Conservation (phyloP, 2,888 invertebrate species). For the Chydorus sphaericus region DNA sequence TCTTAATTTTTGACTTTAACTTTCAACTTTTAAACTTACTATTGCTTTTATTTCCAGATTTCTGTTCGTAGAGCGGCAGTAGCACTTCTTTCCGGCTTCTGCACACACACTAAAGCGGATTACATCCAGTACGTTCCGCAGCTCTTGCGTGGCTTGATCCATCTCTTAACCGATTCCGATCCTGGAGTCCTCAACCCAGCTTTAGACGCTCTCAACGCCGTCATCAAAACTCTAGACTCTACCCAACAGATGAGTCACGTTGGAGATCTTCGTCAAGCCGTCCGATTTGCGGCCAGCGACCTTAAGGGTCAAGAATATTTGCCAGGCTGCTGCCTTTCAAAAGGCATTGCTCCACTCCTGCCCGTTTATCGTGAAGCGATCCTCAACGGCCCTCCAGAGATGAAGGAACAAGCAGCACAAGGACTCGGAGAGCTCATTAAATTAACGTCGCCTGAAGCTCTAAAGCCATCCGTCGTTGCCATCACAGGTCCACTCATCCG, state of each 20-base stretch:
- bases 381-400: conserved; percentile 83
- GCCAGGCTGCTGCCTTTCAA: conserved; percentile 12
- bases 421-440: conserved; percentile 72
- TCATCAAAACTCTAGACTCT: conserved; percentile 71
- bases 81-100: conserved; percentile 75
- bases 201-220: conserved; percentile 81
- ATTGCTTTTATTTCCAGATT: no score
- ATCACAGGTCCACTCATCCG: conserved; percentile 96
- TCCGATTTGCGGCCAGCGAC: conserved; percentile 78
- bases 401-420: conserved; percentile 88
- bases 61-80: conserved; percentile 64
- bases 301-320: conserved; percentile 27
- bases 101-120: conserved; percentile 74
- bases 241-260: conserved; percentile 75
- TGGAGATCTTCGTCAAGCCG: conserved; percentile 76
- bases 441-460: conserved; percentile 67
- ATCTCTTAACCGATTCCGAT: conserved; percentile 67
- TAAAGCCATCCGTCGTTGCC: conserved; percentile 90
- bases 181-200: conserved; percentile 65
- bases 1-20: no score
- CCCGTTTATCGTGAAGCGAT: conserved; percentile 94
- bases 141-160: conserved; percentile 69
- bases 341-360: conserved; percentile 78
- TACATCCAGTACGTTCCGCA: conserved; percentile 76
- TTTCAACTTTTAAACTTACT: no score